Percentiles rank a stretch among this genome's conserved stretches.
Conservation (phyloP, 2,113 vertebrate genomes). For the Callospermophilus lateralis region DNA sequence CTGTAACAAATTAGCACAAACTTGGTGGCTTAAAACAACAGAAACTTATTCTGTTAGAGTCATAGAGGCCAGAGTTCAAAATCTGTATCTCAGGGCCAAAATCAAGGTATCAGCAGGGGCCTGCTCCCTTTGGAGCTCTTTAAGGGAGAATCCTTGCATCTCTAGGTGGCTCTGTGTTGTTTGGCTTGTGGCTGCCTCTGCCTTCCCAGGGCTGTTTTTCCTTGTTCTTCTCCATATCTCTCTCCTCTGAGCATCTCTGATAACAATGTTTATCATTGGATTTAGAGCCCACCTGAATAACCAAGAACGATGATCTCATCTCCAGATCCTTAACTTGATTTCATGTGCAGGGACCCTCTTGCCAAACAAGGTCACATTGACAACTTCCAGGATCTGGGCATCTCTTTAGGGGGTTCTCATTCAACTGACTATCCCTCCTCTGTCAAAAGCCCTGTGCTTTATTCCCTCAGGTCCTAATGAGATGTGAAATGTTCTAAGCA, state of each 20-base stretch:
- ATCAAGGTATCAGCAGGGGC: not conserved
- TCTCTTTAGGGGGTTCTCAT: not conserved
- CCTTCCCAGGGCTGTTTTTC: not conserved
- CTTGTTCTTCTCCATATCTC: not conserved
- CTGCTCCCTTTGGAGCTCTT: not conserved
- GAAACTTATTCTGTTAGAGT: not conserved
- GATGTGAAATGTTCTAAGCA: not conserved
- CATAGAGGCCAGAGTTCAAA: not conserved
- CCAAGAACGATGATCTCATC: not conserved
- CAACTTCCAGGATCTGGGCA: not conserved
- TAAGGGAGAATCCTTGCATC: not conserved
- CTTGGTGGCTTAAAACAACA: not conserved
- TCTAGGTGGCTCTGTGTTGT: not conserved
- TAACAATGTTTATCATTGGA: not conserved
- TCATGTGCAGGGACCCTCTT: not conserved
- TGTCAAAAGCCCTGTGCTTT: not conserved
- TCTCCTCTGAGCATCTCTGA: not conserved
- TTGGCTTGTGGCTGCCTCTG: not conserved
- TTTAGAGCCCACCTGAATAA: not conserved
- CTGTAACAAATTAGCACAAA: not conserved
- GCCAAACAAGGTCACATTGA: not conserved
- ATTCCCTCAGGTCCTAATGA: not conserved
- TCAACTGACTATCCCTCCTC: not conserved
- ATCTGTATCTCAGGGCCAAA: not conserved
- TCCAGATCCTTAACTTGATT: not conserved